A percentile compares a stretch with the other conserved stretches of the same genome.
phyloP scores from a whole-genome alignment of 2,113 vertebrate genomes.

The Apodemus speciosus region DNA sequence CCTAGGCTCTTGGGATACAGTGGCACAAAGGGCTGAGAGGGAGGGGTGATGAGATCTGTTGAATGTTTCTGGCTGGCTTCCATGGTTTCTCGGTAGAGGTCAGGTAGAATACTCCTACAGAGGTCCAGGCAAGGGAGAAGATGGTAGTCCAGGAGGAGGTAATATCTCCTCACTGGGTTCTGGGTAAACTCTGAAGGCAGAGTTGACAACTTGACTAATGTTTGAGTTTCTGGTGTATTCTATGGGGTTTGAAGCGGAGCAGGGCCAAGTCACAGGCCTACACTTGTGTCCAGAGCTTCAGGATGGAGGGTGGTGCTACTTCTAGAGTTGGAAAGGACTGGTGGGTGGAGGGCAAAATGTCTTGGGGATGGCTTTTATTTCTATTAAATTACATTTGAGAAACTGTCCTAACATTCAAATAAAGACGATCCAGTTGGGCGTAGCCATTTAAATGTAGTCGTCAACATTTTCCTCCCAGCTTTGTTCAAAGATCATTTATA shows the following conservation, averaged over 20 bases:
- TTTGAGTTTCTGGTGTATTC: not conserved
- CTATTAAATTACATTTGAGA: not conserved
- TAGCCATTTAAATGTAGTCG: not conserved
- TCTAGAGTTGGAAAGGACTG: not conserved
- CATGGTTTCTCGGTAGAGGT: not conserved
- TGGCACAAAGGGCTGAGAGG: not conserved
- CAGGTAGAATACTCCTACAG: not conserved
- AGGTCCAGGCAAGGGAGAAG: not conserved
- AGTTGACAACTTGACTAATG: not conserved
- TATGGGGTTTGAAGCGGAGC: not conserved
- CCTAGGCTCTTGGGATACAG: not conserved
- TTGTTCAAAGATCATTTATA: constrained; percentile 5
- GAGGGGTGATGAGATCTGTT: not conserved
- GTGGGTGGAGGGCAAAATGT: not conserved
- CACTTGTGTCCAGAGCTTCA: not conserved
- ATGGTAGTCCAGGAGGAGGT: not conserved
- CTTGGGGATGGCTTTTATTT: not conserved
- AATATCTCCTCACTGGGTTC: not conserved
- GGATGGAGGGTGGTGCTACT: not conserved
- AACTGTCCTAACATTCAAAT: not conserved
- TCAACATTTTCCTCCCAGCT: not conserved
- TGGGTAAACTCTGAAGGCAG: not conserved
- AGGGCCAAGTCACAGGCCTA: not conserved
- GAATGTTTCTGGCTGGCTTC: not conserved
- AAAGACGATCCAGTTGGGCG: not conserved